phyloP scores from a whole-genome alignment of 23 tunicate genomes.

The Phallusia fumigata region DNA sequence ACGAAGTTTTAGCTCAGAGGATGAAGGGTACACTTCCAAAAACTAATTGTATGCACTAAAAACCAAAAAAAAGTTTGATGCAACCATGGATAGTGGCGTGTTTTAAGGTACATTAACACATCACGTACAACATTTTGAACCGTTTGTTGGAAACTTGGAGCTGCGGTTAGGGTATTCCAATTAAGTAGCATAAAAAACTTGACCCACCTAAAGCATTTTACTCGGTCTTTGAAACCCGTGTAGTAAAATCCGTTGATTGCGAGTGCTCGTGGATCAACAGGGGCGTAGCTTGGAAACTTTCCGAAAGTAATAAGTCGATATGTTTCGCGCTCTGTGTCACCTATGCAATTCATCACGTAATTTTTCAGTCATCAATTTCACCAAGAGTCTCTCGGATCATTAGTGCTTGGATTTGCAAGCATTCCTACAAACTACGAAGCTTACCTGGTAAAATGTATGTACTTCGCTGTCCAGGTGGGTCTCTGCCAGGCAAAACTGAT shows the following conservation, averaged over 20 bases:
- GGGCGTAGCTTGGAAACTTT: slow-evolving; percentile 10
- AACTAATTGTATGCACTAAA: too few relatives aligned
- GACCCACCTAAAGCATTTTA: slow-evolving; percentile 25
- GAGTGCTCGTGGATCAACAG: slow-evolving; percentile 26
- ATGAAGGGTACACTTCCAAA: too few relatives aligned
- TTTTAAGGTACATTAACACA: too few relatives aligned
- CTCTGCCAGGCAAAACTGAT: slow-evolving; percentile 6
- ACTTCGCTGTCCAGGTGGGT: slow-evolving; percentile 26
- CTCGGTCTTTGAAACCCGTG: slow-evolving; percentile 50
- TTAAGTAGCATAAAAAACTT: too few relatives aligned
- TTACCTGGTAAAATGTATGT: slow-evolving; percentile 24
- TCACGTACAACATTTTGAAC: too few relatives aligned
- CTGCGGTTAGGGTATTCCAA: too few relatives aligned
- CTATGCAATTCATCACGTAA: background rate
- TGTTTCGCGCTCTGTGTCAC: slow-evolving; percentile 31
- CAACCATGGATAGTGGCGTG: too few relatives aligned
- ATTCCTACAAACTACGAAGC: background rate
- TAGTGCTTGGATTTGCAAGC: background rate
- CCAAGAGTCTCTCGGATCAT: background rate
- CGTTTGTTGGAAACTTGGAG: too few relatives aligned
- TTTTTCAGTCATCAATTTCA: background rate
- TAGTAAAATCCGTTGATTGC: slow-evolving; percentile 45
- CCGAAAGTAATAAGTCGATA: slow-evolving; percentile 32
- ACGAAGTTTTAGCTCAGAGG: too few relatives aligned
- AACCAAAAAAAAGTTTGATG: too few relatives aligned